Evolutionary conservation across 2,797 vertebrate species (phyloP).

Genomic region (Lagorchestes hirsutus): DNA sequence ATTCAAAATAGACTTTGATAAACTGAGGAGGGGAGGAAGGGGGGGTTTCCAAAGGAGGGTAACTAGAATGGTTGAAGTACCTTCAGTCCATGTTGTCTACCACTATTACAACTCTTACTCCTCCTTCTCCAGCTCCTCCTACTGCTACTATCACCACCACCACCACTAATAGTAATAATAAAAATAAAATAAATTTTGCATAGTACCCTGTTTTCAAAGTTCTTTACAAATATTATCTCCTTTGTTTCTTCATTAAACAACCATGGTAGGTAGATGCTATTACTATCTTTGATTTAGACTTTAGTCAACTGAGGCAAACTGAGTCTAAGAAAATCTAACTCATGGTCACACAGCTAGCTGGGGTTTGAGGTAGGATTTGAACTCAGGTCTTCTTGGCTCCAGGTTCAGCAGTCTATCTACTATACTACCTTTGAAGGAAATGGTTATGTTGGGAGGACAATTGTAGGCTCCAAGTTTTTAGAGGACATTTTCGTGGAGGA

Average conservation of each 20-base stretch:
- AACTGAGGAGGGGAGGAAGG: neutral
- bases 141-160: neutral
- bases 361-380: neutral
- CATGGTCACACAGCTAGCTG: neutral
- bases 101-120: neutral
- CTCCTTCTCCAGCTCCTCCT: no score
- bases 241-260: neutral
- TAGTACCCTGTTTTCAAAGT: neutral
- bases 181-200: neutral
- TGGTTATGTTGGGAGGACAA: neutral
- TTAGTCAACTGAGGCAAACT: constrained; percentile 8
- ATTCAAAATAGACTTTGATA: neutral
- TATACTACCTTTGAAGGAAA: neutral
- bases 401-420: neutral
- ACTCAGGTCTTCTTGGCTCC: neutral
- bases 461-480: neutral
- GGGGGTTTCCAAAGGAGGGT: neutral
- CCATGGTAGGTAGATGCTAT: neutral
- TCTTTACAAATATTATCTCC: neutral
- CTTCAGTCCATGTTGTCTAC: neutral
- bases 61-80: neutral
- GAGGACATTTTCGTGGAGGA: neutral
- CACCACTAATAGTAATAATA: no score
- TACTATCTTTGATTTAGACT: neutral
- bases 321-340: neutral